Conservation (phyloP, 2,113 vertebrate genomes). For the Myrmecobius fasciatus region DNA sequence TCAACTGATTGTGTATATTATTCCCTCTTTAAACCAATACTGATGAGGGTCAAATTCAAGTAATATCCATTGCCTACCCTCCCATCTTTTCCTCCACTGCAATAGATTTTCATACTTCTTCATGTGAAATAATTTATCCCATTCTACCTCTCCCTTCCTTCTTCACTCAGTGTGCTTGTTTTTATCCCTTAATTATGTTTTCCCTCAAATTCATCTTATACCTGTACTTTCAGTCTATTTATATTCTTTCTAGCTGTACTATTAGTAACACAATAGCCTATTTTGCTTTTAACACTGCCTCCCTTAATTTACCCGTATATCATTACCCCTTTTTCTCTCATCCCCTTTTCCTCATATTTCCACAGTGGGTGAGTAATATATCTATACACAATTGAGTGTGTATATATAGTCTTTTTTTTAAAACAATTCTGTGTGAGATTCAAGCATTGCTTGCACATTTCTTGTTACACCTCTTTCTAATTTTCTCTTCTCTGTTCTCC, state of each 20-base stretch:
- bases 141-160: neutral
- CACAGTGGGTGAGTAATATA: neutral
- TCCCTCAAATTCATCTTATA: no score
- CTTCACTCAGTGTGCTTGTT: no score
- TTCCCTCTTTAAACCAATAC: no score
- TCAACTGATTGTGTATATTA: no score
- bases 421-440: neutral
- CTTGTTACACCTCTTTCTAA: neutral
- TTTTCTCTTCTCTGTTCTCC: neutral
- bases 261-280: neutral
- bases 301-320: neutral
- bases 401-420: neutral
- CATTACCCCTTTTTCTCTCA: neutral
- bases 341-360: neutral
- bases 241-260: no score
- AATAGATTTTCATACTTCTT: no score
- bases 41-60: no score
- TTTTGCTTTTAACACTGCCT: neutral
- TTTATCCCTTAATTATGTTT: no score
- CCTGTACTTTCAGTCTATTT: no score
- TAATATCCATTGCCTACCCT: no score
- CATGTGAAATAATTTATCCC: no score
- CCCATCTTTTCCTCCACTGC: no score
- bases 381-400: neutral
- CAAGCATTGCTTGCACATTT: neutral